Conservation (phyloP, 2,888 invertebrate genomes). For the Acanthosepion pharaonis region DNA sequence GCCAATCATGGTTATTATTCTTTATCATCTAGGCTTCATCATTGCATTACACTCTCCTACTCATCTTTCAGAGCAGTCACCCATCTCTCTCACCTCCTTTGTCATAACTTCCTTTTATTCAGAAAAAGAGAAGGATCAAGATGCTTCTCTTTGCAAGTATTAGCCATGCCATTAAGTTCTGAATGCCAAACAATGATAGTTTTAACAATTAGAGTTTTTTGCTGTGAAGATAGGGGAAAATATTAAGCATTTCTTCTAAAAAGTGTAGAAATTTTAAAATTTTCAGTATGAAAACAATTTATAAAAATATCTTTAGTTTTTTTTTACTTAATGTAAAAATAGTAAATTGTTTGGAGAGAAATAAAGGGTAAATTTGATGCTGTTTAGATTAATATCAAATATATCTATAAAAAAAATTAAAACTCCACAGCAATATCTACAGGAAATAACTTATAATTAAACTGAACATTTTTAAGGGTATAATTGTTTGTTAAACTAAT, state of each 20-base stretch:
- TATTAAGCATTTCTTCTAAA: background rate
- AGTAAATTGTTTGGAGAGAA: background rate
- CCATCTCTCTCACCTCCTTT: background rate
- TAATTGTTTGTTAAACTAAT: no score
- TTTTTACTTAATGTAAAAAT: background rate
- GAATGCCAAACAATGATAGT: background rate
- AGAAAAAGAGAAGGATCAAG: background rate
- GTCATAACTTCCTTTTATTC: background rate
- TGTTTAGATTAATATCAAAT: no score
- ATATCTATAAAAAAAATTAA: no score
- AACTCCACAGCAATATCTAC: no score
- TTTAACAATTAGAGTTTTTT: background rate
- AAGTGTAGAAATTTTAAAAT: background rate
- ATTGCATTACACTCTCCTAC: background rate
- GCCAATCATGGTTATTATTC: background rate
- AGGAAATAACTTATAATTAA: no score
- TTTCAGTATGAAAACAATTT: background rate
- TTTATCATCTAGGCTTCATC: background rate
- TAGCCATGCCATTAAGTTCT: constrained; percentile 4
- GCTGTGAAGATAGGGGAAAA: background rate
- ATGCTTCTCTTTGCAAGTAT: background rate
- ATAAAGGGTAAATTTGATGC: background rate
- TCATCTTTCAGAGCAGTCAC: background rate
- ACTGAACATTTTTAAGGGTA: no score
- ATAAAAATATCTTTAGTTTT: background rate